Evolutionary conservation across 1,140 invertebrate genomes (phyloP).

Genomic region (Anthonomus grandis): DNA sequence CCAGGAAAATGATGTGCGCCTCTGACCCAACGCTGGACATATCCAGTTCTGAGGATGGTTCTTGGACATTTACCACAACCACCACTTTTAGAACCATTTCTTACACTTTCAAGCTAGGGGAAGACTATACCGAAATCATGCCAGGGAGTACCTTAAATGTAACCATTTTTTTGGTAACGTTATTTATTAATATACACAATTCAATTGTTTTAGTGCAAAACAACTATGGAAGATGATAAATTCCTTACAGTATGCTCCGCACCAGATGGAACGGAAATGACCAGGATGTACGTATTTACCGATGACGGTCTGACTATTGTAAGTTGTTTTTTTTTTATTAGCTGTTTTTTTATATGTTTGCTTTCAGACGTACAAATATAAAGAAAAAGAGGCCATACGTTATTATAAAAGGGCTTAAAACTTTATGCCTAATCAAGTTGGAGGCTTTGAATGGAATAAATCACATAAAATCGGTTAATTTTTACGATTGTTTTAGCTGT

Average conservation of each 20-base stretch:
- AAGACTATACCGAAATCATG: constrained; percentile 55
- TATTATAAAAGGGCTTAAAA: too few relatives aligned
- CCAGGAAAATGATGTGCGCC: constrained; percentile 60
- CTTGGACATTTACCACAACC: constrained; percentile 56
- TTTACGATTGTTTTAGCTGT: too few relatives aligned
- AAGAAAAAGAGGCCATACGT: constrained; percentile 37
- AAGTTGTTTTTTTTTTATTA: too few relatives aligned
- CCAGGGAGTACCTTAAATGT: constrained; percentile 44
- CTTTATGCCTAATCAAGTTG: too few relatives aligned
- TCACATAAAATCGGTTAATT: too few relatives aligned
- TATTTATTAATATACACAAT: too few relatives aligned
- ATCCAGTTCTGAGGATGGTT: constrained; percentile 50
- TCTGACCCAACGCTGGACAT: constrained; percentile 59
- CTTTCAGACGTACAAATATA: constrained; percentile 37
- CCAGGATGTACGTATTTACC: constrained; percentile 55
- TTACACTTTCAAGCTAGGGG: constrained; percentile 51
- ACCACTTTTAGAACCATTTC: constrained; percentile 52
- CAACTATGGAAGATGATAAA: constrained; percentile 53
- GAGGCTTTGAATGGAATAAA: too few relatives aligned
- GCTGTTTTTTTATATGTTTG: too few relatives aligned
- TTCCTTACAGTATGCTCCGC: constrained; percentile 53
- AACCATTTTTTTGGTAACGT: too few relatives aligned
- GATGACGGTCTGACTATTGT: constrained; percentile 58
- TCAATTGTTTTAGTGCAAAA: constrained; percentile 52
- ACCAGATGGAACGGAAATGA: constrained; percentile 52